Evolutionary conservation across 2,888 invertebrate genomes (phyloP).

Genomic region (Marronus borbonicus): DNA sequence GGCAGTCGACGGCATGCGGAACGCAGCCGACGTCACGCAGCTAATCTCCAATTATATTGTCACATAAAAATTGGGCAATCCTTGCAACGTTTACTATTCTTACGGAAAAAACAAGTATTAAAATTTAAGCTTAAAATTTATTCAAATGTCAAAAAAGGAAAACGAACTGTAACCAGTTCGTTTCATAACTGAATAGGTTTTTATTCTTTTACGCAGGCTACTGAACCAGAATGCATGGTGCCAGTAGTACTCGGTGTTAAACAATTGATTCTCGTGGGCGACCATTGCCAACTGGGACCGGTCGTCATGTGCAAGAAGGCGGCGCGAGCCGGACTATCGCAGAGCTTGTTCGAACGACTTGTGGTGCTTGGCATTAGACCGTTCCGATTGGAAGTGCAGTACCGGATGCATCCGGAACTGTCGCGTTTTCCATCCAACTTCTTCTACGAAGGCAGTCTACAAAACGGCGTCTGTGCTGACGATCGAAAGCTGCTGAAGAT

Average conservation of each 20-base stretch:
- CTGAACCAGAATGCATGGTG: conserved; percentile 99
- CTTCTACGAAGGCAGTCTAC: conserved; percentile 98
- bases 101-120: no score
- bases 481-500: conserved; percentile 91
- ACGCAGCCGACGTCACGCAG: no score
- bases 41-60: no score
- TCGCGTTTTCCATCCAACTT: conserved; percentile 99
- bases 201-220: conserved; percentile 74
- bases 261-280: conserved; percentile 97
- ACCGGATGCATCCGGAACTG: conserved; percentile 99
- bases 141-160: no score
- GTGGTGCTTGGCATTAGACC: conserved; percentile 98
- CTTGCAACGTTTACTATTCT: no score
- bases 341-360: conserved; percentile 96
- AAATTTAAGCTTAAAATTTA: no score
- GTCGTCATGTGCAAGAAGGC: conserved; percentile 99
- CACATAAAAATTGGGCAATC: no score
- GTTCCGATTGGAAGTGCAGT: conserved; percentile 97
- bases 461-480: conserved; percentile 98
- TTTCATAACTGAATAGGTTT: no score
- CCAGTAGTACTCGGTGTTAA: conserved; percentile 98
- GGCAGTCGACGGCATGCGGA: no score
- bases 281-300: conserved; percentile 98
- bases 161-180: no score
- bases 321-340: conserved; percentile 95